A percentile compares a stretch with the other conserved stretches of the same genome.
phyloP scores from a whole-genome alignment of 2,888 invertebrate species.

The Scaptomyza caliginosa region DNA sequence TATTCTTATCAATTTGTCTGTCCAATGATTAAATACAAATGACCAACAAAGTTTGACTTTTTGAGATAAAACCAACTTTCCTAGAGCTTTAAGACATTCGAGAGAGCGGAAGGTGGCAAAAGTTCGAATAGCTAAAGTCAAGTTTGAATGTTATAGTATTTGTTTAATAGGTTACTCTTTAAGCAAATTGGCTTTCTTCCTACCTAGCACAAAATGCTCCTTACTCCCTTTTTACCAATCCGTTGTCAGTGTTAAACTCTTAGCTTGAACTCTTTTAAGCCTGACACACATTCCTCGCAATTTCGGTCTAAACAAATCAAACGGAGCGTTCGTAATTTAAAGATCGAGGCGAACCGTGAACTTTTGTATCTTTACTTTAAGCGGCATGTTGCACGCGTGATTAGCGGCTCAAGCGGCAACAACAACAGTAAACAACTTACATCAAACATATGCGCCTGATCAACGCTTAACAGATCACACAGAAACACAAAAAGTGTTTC shows the following conservation, averaged over 20 bases:
- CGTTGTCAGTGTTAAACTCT: neutral
- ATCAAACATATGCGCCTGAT: constrained; percentile 76
- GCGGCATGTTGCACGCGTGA: constrained; percentile 76
- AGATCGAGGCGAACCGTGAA: constrained; percentile 40
- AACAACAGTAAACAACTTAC: constrained; percentile 40
- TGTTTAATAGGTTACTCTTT: too few species aligned
- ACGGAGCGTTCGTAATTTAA: constrained; percentile 26
- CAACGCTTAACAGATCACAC: constrained; percentile 50
- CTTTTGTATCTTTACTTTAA: constrained; percentile 56
- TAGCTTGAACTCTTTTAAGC: constrained; percentile 15
- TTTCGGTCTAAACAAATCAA: constrained; percentile 43
- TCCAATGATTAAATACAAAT: constrained; percentile 2
- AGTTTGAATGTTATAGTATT: too few species aligned
- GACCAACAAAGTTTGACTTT: neutral
- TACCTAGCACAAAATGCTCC: too few species aligned
- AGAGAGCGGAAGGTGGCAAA: too few species aligned
- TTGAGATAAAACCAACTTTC: neutral
- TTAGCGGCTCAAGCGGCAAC: constrained; percentile 54
- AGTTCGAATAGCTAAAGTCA: too few species aligned
- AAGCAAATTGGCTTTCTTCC: neutral
- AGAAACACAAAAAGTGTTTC: constrained; percentile 25
- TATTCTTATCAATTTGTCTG: constrained; percentile 23
- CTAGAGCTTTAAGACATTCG: too few species aligned
- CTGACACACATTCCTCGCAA: constrained; percentile 63
- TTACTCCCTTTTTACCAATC: neutral